These are phyloP conservation scores for Sebastes flavidus DNA, from an alignment of 2,797 vertebrate genomes.

Conservation along the genomic window DNA sequence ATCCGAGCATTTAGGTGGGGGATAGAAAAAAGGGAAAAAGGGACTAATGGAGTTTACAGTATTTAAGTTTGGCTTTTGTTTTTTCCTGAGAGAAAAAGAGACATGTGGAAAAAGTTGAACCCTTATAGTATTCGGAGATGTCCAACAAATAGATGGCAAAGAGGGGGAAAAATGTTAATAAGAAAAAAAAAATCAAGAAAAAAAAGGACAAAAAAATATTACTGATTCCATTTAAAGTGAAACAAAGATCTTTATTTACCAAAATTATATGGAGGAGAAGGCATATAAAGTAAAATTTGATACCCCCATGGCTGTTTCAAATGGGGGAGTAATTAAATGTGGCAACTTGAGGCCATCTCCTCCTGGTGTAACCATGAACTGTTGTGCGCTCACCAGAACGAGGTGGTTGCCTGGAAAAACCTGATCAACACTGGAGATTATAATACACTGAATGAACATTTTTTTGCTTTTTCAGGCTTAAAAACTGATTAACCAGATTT, in stretches of 20 bases:
- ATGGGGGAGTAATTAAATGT: constrained; percentile 67
- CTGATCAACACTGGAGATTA: constrained; percentile 75
- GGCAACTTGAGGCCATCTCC: constrained; percentile 74
- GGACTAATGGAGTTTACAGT: constrained; percentile 86
- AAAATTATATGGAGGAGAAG: constrained; percentile 79
- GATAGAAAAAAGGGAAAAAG: constrained; percentile 68
- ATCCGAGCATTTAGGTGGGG: constrained; percentile 69
- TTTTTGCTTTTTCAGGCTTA: constrained; percentile 68
- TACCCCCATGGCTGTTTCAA: constrained; percentile 69
- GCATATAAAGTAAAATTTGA: constrained; percentile 68
- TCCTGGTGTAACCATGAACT: constrained; percentile 72
- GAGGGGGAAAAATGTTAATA: constrained; percentile 41
- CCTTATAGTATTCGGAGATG: constrained; percentile 75
- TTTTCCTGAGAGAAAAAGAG: constrained; percentile 78
- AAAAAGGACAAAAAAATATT: constrained; percentile 52
- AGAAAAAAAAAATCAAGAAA: constrained; percentile 42
- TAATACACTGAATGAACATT: constrained; percentile 72
- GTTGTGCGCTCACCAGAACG: constrained; percentile 66
- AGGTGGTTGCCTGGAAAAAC: constrained; percentile 62
- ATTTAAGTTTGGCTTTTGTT: constrained; percentile 83
- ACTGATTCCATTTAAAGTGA: constrained; percentile 80
- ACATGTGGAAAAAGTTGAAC: constrained; percentile 75
- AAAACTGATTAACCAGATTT: constrained; percentile 80
- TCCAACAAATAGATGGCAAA: constrained; percentile 71
- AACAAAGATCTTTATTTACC: constrained; percentile 85